Evolutionary conservation across 2,797 vertebrate genomes (phyloP).

Genomic region (Typhlichthys eigenmanni): DNA sequence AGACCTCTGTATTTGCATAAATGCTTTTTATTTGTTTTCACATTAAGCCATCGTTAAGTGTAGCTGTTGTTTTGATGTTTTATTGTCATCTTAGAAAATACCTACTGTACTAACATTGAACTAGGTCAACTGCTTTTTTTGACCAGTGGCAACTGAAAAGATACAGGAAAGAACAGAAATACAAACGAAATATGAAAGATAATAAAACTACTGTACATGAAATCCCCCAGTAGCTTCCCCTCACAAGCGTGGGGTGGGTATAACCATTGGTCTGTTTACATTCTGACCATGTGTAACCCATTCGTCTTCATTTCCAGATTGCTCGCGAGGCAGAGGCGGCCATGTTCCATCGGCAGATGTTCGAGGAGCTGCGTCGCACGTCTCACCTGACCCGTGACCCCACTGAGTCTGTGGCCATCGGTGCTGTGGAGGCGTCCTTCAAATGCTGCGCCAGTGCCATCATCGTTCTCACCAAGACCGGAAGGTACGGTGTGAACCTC

Average conservation of each 20-base stretch:
- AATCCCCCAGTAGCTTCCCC: too few species aligned
- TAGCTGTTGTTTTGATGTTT: not conserved
- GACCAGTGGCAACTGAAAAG: too few species aligned
- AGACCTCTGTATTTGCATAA: constrained; percentile 32
- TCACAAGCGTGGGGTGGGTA: not conserved
- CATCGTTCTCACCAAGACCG: constrained; percentile 95
- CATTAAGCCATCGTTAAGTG: not conserved
- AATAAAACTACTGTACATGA: too few species aligned
- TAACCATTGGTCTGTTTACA: constrained; percentile 6
- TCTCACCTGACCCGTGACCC: constrained; percentile 94
- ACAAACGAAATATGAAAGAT: too few species aligned
- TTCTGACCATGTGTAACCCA: not conserved
- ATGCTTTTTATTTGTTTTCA: constrained; percentile 14
- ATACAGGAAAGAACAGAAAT: too few species aligned
- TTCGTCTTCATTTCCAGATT: constrained; percentile 77
- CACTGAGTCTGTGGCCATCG: constrained; percentile 91
- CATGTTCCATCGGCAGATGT: constrained; percentile 97
- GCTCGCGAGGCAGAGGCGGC: constrained; percentile 97
- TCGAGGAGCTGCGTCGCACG: constrained; percentile 93
- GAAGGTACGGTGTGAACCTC: constrained; percentile 81
- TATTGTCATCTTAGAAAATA: too few species aligned
- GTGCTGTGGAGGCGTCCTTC: constrained; percentile 96
- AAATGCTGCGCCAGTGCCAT: constrained; percentile 97
- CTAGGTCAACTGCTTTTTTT: too few species aligned
- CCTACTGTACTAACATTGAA: too few species aligned